Conservation (phyloP, 2,797 vertebrate species). For the Pseudochirops cupreus region DNA sequence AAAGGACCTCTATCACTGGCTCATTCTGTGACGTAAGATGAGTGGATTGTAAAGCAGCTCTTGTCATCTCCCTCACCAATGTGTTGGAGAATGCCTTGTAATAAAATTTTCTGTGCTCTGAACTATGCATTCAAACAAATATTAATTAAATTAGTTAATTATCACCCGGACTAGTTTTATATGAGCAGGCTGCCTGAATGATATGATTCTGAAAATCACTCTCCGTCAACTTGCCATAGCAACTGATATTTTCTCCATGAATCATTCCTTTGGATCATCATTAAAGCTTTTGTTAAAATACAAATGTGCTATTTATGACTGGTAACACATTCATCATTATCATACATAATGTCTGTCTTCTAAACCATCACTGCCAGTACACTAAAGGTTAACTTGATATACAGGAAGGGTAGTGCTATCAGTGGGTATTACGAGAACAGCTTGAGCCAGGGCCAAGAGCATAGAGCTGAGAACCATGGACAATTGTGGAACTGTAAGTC, state of each 20-base stretch:
- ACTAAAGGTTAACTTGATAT: not conserved
- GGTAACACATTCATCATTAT: not conserved
- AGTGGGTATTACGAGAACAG: not conserved
- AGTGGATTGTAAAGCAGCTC: not conserved
- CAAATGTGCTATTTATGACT: not conserved
- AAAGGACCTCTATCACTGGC: not conserved
- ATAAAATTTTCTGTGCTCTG: not conserved
- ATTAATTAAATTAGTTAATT: not conserved
- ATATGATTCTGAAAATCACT: not conserved
- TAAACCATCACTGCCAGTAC: not conserved
- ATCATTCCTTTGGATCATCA: not conserved
- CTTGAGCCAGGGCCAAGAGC: not conserved
- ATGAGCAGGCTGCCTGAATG: not conserved
- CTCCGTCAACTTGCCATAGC: not conserved
- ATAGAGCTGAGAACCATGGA: not conserved
- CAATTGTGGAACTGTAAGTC: not conserved
- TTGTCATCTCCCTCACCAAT: not conserved
- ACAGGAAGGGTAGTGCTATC: not conserved
- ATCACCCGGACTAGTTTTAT: not conserved
- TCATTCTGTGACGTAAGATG: not conserved
- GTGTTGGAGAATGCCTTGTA: not conserved
- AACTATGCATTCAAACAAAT: not conserved
- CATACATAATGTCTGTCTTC: not conserved
- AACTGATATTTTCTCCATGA: not conserved
- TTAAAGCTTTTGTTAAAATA: not conserved